These are phyloP conservation scores for Chalcosyrphus nemorum DNA, from an alignment of 2,888 invertebrate genomes.

Conservation along the genomic window DNA sequence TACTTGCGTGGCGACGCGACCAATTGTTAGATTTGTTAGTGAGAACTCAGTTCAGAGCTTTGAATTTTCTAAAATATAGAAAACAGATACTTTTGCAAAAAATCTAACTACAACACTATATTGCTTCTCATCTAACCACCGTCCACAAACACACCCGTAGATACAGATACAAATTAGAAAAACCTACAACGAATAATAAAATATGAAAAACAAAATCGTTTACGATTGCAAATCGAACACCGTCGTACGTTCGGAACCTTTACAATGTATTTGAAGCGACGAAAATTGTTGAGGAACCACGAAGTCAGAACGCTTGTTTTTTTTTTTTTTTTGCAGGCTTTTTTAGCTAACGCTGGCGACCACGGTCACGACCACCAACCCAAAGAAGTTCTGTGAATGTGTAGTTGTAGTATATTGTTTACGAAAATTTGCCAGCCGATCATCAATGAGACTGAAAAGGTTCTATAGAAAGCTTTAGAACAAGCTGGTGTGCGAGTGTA, in stretches of 20 bases:
- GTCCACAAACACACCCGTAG: conserved; percentile 40
- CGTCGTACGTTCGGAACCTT: conserved; percentile 38
- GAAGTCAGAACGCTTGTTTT: conserved; percentile 42
- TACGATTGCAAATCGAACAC: conserved; percentile 41
- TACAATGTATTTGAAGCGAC: conserved; percentile 37
- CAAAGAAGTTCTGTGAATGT: conserved; percentile 26
- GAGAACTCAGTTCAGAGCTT: conserved; percentile 67
- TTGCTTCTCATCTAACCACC: conserved; percentile 8
- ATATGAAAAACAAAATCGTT: conserved; percentile 31
- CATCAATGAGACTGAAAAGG: conserved; percentile 66
- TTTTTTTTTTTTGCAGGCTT: conserved; percentile 40
- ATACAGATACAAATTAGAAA: conserved; percentile 53
- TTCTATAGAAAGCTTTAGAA: conserved; percentile 67
- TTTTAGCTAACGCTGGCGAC: conserved; percentile 54
- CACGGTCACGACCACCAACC: conserved; percentile 50
- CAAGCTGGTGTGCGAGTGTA: conserved; percentile 14
- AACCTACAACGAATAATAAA: conserved; percentile 18
- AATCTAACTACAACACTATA: neutral
- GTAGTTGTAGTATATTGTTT: conserved; percentile 46
- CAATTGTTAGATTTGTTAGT: conserved; percentile 71
- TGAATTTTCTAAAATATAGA: conserved; percentile 46
- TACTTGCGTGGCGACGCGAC: conserved; percentile 66
- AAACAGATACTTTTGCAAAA: conserved; percentile 65
- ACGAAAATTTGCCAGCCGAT: conserved; percentile 59
- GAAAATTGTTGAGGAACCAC: conserved; percentile 58